Percentiles rank a stretch among this genome's conserved stretches.
Evolutionary conservation across 2,797 vertebrate species (phyloP).

Genomic region (Eleutherodactylus coqui): DNA sequence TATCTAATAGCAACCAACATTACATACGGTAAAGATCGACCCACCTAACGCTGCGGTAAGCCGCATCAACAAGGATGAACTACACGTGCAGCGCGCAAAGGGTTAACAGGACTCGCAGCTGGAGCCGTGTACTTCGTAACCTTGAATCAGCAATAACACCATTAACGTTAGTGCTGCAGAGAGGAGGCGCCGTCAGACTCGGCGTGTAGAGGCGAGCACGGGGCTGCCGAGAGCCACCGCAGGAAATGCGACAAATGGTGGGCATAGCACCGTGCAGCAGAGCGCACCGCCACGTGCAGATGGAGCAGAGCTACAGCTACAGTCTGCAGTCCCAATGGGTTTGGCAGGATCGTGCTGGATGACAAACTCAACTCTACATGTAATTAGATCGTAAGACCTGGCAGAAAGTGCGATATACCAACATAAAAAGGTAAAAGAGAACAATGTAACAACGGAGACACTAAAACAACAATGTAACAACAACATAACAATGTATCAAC

Average conservation of each 20-base stretch:
- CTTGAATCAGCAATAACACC: constrained; percentile 22
- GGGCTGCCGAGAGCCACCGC: neutral
- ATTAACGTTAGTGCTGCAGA: constrained; percentile 2
- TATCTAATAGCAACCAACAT: neutral
- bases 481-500: neutral
- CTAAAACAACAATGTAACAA: neutral
- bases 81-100: too few relatives aligned
- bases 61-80: neutral
- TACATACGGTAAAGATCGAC: neutral
- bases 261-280: neutral
- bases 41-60: neutral
- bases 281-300: neutral
- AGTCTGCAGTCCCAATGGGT: neutral
- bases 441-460: neutral
- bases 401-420: too few relatives aligned
- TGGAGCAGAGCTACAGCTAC: neutral
- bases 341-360: neutral
- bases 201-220: neutral
- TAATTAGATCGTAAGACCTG: too few relatives aligned
- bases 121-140: neutral
- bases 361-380: neutral
- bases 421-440: too few relatives aligned
- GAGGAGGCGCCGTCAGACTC: constrained; percentile 22
- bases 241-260: neutral
- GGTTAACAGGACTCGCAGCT: neutral